phyloP scores from a whole-genome alignment of 2,888 invertebrate species.

The Pristionchus entomophagus region DNA sequence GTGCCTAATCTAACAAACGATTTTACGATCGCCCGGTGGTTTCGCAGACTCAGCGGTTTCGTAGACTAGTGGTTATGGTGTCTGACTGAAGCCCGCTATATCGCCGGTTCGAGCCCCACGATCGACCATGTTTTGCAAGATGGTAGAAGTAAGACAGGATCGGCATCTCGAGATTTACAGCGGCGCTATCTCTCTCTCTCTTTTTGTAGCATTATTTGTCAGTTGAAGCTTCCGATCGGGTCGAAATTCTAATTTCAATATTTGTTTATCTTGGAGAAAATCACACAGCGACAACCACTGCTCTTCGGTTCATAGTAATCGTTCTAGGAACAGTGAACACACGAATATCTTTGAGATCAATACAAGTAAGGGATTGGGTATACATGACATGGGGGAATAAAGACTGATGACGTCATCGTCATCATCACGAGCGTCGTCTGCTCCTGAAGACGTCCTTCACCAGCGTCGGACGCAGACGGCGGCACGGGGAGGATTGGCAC shows the following conservation, averaged over 20 bases:
- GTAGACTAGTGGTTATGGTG: too few relatives aligned
- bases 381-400: constrained; percentile 23
- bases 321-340: neutral
- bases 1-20: neutral
- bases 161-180: neutral
- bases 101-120: too few relatives aligned
- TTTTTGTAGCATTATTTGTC: too few relatives aligned
- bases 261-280: constrained; percentile 16
- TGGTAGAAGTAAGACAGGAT: neutral
- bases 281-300: neutral
- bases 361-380: neutral
- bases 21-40: neutral
- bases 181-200: too few relatives aligned
- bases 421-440: neutral
- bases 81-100: too few relatives aligned
- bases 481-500: constrained; percentile 25
- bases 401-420: neutral
- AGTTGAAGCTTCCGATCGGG: too few relatives aligned
- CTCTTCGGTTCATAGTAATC: neutral
- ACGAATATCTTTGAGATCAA: neutral
- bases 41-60: neutral
- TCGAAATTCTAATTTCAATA: neutral
- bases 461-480: constrained; percentile 38
- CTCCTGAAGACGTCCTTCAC: neutral
- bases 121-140: neutral